These are phyloP conservation scores for Drosophila pseudotakahashii DNA, from an alignment of 2,888 invertebrate species.

Conservation along the genomic window DNA sequence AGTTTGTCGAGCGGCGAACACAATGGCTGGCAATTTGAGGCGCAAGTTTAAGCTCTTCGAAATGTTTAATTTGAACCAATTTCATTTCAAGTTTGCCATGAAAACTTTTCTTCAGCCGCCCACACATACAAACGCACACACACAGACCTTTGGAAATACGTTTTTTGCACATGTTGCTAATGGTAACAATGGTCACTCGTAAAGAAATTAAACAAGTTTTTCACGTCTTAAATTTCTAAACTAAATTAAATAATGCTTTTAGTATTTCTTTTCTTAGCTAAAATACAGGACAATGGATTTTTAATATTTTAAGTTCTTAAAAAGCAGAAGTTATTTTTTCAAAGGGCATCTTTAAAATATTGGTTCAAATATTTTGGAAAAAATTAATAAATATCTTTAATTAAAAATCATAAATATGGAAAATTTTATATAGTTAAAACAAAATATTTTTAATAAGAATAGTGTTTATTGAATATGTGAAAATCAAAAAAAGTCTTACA, in stretches of 20 bases:
- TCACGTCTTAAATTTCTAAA: neutral
- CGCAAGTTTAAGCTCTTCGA: slow-evolving; percentile 28
- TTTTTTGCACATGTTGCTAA: neutral
- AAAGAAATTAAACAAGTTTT: neutral
- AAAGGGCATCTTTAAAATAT: too few relatives aligned
- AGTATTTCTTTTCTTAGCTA: neutral
- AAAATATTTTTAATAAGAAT: too few relatives aligned
- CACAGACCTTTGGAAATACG: neutral
- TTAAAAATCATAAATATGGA: too few relatives aligned
- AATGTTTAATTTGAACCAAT: slow-evolving; percentile 32
- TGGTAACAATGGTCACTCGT: neutral
- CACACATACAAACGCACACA: slow-evolving; percentile 1
- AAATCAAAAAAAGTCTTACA: too few relatives aligned
- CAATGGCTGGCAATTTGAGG: slow-evolving; percentile 31
- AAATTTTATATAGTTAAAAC: too few relatives aligned
- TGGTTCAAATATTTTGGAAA: too few relatives aligned
- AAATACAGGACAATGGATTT: too few relatives aligned
- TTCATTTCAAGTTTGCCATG: slow-evolving; percentile 23
- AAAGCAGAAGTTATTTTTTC: too few relatives aligned
- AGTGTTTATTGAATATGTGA: too few relatives aligned
- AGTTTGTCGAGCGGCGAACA: slow-evolving; percentile 15
- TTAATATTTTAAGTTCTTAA: too few relatives aligned
- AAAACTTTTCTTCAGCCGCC: slow-evolving; percentile 2
- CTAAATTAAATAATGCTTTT: too few relatives aligned
- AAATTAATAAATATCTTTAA: too few relatives aligned